Conservation (phyloP, 2,113 vertebrate genomes). For the Empidonax traillii region DNA sequence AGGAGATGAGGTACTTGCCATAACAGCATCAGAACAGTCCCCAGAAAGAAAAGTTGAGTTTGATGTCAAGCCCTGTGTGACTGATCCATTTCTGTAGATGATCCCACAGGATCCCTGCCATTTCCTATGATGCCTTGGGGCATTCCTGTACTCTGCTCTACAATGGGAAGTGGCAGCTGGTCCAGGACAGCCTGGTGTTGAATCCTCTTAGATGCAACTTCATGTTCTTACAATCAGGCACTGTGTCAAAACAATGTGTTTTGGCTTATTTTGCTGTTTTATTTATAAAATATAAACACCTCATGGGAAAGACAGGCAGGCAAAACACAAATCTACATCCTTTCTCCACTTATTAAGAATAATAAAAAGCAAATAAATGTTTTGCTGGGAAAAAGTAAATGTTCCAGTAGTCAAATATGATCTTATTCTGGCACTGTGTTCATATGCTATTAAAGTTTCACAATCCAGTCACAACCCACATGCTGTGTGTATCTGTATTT, state of each 20-base stretch:
- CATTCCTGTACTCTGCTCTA: background rate
- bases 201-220: background rate
- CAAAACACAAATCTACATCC: background rate
- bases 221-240: background rate
- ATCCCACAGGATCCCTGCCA: background rate
- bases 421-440: background rate
- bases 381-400: background rate
- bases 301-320: background rate
- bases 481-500: background rate
- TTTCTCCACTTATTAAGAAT: conserved; percentile 13
- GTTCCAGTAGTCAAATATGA: background rate
- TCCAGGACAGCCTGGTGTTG: background rate
- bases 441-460: background rate
- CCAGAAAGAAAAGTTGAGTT: background rate
- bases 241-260: background rate
- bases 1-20: background rate
- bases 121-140: background rate
- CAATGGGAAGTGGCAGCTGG: background rate
- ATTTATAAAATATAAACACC: background rate
- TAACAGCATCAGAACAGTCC: background rate
- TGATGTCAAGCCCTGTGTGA: background rate
- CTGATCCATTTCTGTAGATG: background rate
- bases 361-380: conserved; percentile 8
- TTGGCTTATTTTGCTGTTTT: background rate
- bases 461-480: background rate